A percentile compares a stretch with the other conserved stretches of the same genome.
phyloP scores from a whole-genome alignment of 2,888 invertebrate genomes.

The Cataglyphis altisquamis region DNA sequence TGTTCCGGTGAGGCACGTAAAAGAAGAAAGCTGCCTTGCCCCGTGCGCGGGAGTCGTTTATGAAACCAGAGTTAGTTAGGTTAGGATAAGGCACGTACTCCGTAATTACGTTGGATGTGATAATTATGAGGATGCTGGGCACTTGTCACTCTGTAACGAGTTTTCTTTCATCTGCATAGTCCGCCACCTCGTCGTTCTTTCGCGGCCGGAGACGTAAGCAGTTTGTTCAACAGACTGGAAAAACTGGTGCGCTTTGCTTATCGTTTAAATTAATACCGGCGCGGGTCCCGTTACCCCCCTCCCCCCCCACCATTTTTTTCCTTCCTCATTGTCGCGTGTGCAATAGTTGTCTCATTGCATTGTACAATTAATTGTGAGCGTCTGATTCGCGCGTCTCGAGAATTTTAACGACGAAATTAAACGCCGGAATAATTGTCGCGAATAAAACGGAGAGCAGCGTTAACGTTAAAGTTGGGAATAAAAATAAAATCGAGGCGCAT shows the following conservation, averaged over 20 bases:
- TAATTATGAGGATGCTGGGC: slow-evolving; percentile 76
- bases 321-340: slow-evolving; percentile 58
- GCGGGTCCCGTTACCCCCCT: slow-evolving; percentile 56
- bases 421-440: slow-evolving; percentile 53
- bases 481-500: slow-evolving; percentile 41
- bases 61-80: slow-evolving; percentile 69
- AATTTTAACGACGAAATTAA: slow-evolving; percentile 57
- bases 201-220: slow-evolving; percentile 67
- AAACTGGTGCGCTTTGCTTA: slow-evolving; percentile 64
- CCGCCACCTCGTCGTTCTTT: slow-evolving; percentile 62
- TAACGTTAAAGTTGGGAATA: slow-evolving; percentile 23
- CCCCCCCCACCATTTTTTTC: slow-evolving; percentile 47
- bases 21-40: slow-evolving; percentile 63
- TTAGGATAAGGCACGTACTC: slow-evolving; percentile 78
- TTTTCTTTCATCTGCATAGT: slow-evolving; percentile 77
- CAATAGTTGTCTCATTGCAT: slow-evolving; percentile 53
- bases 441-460: slow-evolving; percentile 40
- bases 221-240: slow-evolving; percentile 65
- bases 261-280: slow-evolving; percentile 70
- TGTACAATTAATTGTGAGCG: slow-evolving; percentile 52
- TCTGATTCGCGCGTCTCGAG: slow-evolving; percentile 56
- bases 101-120: slow-evolving; percentile 78
- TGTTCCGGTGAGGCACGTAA: slow-evolving; percentile 52
- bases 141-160: slow-evolving; percentile 78
- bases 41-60: slow-evolving; percentile 69